Evolutionary conservation across 2,888 invertebrate species (phyloP), one percentile per base, ranked within the genome.

Genomic region (Furcula furcula): DNA sequence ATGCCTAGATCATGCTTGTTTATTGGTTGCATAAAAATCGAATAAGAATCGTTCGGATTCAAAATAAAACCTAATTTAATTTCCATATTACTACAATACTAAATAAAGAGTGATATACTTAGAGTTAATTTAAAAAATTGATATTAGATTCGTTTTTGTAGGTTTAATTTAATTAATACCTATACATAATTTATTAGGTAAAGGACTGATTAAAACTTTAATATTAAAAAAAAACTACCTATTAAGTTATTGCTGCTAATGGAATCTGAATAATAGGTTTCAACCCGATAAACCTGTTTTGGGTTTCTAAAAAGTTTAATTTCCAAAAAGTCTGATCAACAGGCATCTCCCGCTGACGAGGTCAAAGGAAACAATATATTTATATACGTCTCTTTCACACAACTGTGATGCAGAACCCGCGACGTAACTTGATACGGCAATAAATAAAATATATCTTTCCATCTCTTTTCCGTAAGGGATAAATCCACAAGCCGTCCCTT

Each of bases 361-460:
- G 62, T 60, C 63, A 66, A 58, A 53, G 55, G 53, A 56, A 70
- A 55, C 49, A 46, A 64, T 54, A 57, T 47, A 58, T 57, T 62
- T 68, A 69, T 65, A 56, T 62, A 54, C 43, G 51, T 83, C 78
- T 67, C 79, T 60, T 51, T 81, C 72, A 43, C 66, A 65, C 76
- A 42, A 37, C 47, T 44, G 54, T 46, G 60, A 60, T 64, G 62
- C 63, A 53, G 61, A 72, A 57, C 69, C 58, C 55, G 58, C 61
- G 61, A 49, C 47, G 79, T 59, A 76, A 79, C 79, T 74, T 76
- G 76, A 86, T 86, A 85, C 72, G 78, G 79, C 71, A 83, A 81
- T 86, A 83, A 85, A 84, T 83, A 76, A 80, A 81, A 78, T 74
- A 76, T 67, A 62, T 65, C 48, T 33, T 33, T 32, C 64, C 33